Conservation (phyloP, 2,113 vertebrate genomes). For the Protobothrops mucrosquamatus region DNA sequence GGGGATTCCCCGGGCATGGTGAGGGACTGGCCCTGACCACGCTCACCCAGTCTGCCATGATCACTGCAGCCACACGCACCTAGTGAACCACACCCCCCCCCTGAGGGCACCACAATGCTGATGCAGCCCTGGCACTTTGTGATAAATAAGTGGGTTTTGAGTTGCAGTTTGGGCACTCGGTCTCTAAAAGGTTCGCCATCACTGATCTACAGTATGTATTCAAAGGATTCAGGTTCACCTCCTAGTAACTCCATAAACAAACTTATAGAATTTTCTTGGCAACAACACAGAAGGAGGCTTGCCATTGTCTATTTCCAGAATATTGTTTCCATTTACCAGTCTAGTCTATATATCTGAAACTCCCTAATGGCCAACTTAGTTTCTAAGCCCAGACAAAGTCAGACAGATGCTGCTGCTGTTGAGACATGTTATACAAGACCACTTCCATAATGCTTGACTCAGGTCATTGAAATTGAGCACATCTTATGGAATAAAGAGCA, state of each 20-base stretch:
- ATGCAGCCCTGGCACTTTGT: too few relatives aligned
- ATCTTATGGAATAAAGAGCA: not conserved
- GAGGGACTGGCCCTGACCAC: too few relatives aligned
- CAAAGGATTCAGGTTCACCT: not conserved
- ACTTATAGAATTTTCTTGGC: not conserved
- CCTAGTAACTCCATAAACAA: not conserved
- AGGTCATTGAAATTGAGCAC: not conserved
- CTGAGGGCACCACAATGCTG: too few relatives aligned
- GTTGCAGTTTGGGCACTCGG: too few relatives aligned
- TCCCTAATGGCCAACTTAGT: not conserved
- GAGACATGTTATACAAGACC: not conserved
- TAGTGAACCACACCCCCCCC: too few relatives aligned
- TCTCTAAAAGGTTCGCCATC: too few relatives aligned
- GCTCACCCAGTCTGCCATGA: too few relatives aligned
- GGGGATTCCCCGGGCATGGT: too few relatives aligned
- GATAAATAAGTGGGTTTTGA: too few relatives aligned
- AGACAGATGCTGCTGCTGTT: not conserved
- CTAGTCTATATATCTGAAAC: not conserved
- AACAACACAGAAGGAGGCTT: not conserved
- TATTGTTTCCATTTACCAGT: not conserved
- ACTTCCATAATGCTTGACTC: not conserved
- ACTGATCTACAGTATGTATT: not conserved
- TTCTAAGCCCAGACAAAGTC: not conserved
- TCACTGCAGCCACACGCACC: too few relatives aligned
- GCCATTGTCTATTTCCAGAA: not conserved